Conservation (phyloP, 2,113 vertebrate species). For the Xiphophorus maculatus region DNA sequence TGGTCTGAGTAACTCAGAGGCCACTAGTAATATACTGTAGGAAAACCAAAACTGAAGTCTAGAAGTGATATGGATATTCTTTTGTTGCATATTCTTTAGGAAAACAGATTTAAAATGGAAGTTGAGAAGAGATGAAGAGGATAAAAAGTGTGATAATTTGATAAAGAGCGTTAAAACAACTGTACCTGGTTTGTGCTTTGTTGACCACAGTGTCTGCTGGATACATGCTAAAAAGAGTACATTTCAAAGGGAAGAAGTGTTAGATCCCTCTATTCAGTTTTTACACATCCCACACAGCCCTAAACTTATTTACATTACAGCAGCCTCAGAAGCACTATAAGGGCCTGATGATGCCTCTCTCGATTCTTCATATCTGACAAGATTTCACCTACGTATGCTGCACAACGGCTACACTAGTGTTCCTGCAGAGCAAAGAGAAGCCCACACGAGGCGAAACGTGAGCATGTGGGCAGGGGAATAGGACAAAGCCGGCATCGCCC, state of each 20-base stretch:
- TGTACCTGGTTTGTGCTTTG: slow-evolving; percentile 96
- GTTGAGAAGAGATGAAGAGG: neutral
- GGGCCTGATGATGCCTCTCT: slow-evolving; percentile 23
- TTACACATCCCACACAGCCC: slow-evolving; percentile 51
- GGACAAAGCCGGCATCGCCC: slow-evolving; percentile 68
- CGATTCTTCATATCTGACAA: slow-evolving; percentile 40
- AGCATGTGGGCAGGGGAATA: slow-evolving; percentile 65
- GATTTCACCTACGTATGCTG: slow-evolving; percentile 54
- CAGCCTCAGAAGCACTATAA: slow-evolving; percentile 49
- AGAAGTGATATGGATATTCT: neutral
- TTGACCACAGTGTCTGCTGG: slow-evolving; percentile 96
- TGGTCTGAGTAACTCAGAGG: slow-evolving; percentile 7
- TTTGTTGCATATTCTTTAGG: neutral
- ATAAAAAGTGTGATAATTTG: slow-evolving; percentile 1
- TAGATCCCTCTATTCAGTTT: slow-evolving; percentile 48
- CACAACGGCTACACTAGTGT: slow-evolving; percentile 43
- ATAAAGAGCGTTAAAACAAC: slow-evolving; percentile 14
- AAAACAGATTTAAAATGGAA: slow-evolving; percentile 11
- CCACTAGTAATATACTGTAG: neutral
- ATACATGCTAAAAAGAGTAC: slow-evolving; percentile 86
- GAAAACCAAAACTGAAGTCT: slow-evolving; percentile 1
- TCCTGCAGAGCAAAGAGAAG: slow-evolving; percentile 54
- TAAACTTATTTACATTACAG: slow-evolving; percentile 56
- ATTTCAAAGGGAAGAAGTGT: slow-evolving; percentile 51
- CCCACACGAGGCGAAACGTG: slow-evolving; percentile 68